A percentile compares a stretch with the other conserved stretches of the same genome.
Evolutionary conservation across 2,113 vertebrate species (phyloP).

Genomic region (Labeo rohita): DNA sequence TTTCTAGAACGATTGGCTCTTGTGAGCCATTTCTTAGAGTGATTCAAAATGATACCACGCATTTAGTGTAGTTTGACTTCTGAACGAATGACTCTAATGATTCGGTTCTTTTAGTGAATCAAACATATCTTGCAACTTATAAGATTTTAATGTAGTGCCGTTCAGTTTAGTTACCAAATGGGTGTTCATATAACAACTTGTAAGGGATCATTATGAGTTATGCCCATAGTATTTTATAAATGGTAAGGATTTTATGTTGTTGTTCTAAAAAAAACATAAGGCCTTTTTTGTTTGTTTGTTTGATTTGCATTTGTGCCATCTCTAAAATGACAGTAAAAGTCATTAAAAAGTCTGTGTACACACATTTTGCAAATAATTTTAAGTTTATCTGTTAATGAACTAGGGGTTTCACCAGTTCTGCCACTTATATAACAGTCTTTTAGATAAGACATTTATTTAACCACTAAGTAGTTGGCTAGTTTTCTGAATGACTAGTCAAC

Average conservation of each 20-base stretch:
- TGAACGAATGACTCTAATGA: no score
- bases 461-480: not conserved
- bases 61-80: no score
- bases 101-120: not conserved
- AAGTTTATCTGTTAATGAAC: not conserved
- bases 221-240: not conserved
- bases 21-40: no score
- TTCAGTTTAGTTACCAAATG: not conserved
- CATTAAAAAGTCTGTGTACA: not conserved
- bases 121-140: not conserved
- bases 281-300: not conserved
- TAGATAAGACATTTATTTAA: not conserved
- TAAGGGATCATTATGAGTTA: not conserved
- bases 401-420: not conserved
- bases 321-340: not conserved
- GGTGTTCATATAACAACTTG: not conserved
- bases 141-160: not conserved
- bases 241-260: not conserved
- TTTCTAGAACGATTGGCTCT: no score
- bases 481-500: not conserved
- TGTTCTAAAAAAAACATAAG: not conserved
- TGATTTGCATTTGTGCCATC: not conserved
- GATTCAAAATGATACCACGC: no score
- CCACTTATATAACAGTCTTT: not conserved
- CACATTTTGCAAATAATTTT: not conserved